phyloP scores from a whole-genome alignment of 1,140 invertebrate species.

The Lasioglossum albipes region DNA sequence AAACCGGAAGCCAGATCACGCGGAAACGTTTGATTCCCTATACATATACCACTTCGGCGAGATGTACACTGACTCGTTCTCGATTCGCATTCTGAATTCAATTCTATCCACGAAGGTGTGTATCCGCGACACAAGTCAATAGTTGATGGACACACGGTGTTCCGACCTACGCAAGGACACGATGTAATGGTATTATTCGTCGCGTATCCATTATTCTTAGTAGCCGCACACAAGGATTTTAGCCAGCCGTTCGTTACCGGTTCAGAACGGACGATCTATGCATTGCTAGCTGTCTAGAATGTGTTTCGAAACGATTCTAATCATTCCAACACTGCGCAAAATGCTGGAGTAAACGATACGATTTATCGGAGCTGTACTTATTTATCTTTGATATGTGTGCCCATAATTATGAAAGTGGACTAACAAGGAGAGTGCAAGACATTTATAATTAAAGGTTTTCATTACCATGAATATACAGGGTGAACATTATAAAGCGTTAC shows the following conservation, averaged over 20 bases:
- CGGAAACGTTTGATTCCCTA: conserved; percentile 9
- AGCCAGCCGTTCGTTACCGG: not conserved
- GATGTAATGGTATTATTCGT: not conserved
- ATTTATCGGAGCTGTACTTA: too few species aligned
- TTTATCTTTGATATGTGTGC: too few species aligned
- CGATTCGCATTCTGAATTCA: conserved; percentile 24
- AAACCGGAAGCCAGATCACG: conserved; percentile 3
- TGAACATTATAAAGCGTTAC: too few species aligned
- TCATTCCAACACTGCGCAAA: too few species aligned
- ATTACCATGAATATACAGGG: too few species aligned
- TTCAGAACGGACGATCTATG: not conserved
- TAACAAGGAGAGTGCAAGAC: too few species aligned
- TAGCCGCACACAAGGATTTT: not conserved
- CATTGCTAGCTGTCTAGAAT: not conserved
- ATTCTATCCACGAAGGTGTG: not conserved
- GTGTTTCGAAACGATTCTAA: too few species aligned
- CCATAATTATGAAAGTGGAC: too few species aligned
- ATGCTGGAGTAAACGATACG: too few species aligned
- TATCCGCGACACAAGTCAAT: conserved; percentile 19
- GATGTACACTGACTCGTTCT: conserved; percentile 32
- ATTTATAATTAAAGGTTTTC: too few species aligned
- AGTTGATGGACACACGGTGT: not conserved
- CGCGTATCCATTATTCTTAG: not conserved
- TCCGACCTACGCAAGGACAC: too few species aligned
- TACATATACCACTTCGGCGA: too few species aligned